Base-by-base conservation (phyloP, 1,140 invertebrate genomes). In the Plectrocnemia conspersa region DNA sequence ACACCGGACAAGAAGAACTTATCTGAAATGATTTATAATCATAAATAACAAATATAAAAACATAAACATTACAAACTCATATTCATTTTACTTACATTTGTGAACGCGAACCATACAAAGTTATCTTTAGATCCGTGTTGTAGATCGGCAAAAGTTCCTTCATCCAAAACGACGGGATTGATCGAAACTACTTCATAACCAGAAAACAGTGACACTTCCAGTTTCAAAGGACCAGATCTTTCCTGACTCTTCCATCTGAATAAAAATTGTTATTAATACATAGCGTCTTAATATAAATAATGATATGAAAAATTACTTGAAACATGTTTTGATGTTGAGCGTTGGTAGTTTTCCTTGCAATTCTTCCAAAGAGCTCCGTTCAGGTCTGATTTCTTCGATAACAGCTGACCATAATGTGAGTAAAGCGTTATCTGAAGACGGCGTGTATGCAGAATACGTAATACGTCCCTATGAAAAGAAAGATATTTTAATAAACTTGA, bases 201-300 rank as follows among this genome's bases (percentile, higher is more conserved):
- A n/a, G 81, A 83, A 60, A 83, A 83, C 1, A 82, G 65, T 3
- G 75, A 75, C 0, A 79, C 71, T 69, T 83, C 81, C 18, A 82
- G 58, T 2, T 80, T 68, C 0, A 82, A 60, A n/a, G 81, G 77
- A 6, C 78, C 78, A 4, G 80, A 81, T 1, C 77, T 68, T 32
- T 72, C 68, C 56, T 72, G 68, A 25, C 75, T 75, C 66, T 82
- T 82, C 79, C 80, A 82, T 56, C 76, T 80, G 59, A 59, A 71
- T 70, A 15, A 48, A 7, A 29, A 7, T 29, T 7, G n/a, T 9
- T 38, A 38, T 38, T n/a, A 7, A 32, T 32, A 9, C 9, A 32
- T 32, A 27, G 11, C 27, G 44, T 25, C 6, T 6, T 38, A 25
- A 24, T 18, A 52, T 9, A 38, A 36, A 24, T 35, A 45, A 21